Conservation (phyloP, 2,888 invertebrate genomes). For the Ceratothoa steindachneri region DNA sequence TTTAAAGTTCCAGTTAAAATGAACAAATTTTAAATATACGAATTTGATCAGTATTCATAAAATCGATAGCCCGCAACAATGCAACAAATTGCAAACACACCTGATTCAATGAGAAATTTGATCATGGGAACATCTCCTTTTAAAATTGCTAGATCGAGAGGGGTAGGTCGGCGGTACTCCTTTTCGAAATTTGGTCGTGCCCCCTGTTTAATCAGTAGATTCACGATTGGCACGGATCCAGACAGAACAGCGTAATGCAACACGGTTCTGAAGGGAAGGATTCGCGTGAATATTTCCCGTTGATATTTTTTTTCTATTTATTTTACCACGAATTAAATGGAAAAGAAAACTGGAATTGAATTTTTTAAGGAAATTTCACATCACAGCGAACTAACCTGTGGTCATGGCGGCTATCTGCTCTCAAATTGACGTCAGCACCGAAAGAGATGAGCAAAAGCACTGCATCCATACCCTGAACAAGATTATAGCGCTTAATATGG, state of each 20-base stretch:
- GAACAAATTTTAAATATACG: no score
- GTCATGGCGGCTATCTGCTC: constrained; percentile 79
- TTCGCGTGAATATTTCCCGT: neutral
- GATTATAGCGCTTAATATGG: neutral
- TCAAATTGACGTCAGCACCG: constrained; percentile 81
- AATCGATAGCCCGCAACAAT: no score
- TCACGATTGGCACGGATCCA: constrained; percentile 67
- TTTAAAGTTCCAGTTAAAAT: no score
- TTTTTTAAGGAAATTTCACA: neutral
- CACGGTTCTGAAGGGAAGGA: constrained; percentile 64
- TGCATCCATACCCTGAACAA: constrained; percentile 68
- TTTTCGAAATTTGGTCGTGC: constrained; percentile 64
- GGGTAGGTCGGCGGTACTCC: constrained; percentile 68
- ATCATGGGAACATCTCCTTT: constrained; percentile 73
- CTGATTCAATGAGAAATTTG: constrained; percentile 65
- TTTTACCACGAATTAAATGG: neutral
- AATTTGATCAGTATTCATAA: no score
- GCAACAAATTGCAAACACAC: no score
- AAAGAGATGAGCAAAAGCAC: constrained; percentile 70
- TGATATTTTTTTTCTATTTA: neutral
- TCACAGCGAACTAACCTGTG: constrained; percentile 54
- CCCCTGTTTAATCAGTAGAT: constrained; percentile 74
- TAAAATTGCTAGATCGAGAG: constrained; percentile 78
- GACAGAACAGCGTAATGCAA: constrained; percentile 82
- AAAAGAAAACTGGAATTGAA: neutral